phyloP scores from a whole-genome alignment of 2,888 invertebrate genomes.

The Acronicta leporina region DNA sequence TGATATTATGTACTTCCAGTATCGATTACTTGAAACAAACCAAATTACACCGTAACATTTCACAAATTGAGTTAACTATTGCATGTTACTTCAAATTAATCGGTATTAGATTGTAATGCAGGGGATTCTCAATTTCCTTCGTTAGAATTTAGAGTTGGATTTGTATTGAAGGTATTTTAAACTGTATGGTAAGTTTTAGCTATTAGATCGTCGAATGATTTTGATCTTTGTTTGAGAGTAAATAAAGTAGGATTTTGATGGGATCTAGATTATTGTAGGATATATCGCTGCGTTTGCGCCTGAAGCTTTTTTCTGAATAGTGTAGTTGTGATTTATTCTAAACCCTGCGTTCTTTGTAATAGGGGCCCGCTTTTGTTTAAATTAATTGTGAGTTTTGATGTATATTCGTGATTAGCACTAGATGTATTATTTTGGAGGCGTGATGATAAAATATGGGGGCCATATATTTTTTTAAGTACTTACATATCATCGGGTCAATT shows the following conservation, averaged over 20 bases:
- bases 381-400: constrained; percentile 59
- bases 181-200: constrained; percentile 22
- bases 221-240: neutral
- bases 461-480: constrained; percentile 43
- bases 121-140: constrained; percentile 17
- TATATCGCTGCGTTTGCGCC: constrained; percentile 41
- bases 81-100: neutral
- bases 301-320: constrained; percentile 52
- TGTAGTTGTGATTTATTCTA: constrained; percentile 49
- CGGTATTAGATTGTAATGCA: constrained; percentile 13
- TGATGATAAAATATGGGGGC: constrained; percentile 61
- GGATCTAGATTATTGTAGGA: constrained; percentile 2
- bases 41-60: neutral
- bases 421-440: constrained; percentile 67
- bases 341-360: constrained; percentile 45
- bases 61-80: constrained; percentile 1
- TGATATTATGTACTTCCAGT: constrained; percentile 76
- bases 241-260: constrained; percentile 22
- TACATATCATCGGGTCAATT: constrained; percentile 48
- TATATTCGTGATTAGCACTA: constrained; percentile 63
- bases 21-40: constrained; percentile 11
- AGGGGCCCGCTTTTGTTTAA: constrained; percentile 54
- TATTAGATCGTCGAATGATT: constrained; percentile 20
- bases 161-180: constrained; percentile 20
- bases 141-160: constrained; percentile 19